phyloP scores from a whole-genome alignment of 1,140 invertebrate genomes.

The Drosophila asahinai region DNA sequence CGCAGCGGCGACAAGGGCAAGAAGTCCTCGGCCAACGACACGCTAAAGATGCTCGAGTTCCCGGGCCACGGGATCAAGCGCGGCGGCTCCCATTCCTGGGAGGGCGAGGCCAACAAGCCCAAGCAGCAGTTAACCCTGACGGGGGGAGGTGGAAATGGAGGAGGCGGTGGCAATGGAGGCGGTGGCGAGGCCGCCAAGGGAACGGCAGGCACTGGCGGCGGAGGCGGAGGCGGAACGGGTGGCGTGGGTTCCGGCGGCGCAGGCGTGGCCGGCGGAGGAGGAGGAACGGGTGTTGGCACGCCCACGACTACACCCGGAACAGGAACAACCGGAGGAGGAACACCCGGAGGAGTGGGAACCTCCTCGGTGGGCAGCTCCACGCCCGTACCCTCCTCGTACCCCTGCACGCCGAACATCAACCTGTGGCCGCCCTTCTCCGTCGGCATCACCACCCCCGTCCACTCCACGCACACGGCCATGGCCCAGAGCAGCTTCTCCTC shows the following conservation, averaged over 20 bases:
- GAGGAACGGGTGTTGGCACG: background rate
- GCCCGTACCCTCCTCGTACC: slow-evolving; percentile 16
- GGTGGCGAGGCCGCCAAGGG: background rate
- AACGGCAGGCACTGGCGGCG: background rate
- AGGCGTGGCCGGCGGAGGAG: slow-evolving; percentile 25
- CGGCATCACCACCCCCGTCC: slow-evolving; percentile 85
- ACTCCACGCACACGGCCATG: slow-evolving; percentile 79
- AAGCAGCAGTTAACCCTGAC: slow-evolving; percentile 85
- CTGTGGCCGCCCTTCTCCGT: slow-evolving; percentile 88
- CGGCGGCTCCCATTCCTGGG: slow-evolving; percentile 87
- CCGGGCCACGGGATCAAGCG: slow-evolving; percentile 87
- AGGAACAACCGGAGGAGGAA: background rate
- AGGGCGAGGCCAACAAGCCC: slow-evolving; percentile 86
- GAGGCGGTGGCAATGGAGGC: background rate
- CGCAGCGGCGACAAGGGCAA: slow-evolving; percentile 85
- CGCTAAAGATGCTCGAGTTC: slow-evolving; percentile 68
- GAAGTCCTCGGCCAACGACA: slow-evolving; percentile 75
- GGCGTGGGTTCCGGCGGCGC: slow-evolving; percentile 17
- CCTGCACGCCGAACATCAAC: slow-evolving; percentile 84
- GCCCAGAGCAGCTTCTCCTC: slow-evolving; percentile 73
- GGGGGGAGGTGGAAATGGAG: background rate
- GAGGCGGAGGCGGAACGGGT: background rate
- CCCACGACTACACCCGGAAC: background rate
- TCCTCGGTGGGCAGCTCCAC: slow-evolving; percentile 22
- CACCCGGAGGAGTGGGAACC: background rate